Evolutionary conservation across 2,113 vertebrate genomes (phyloP), one percentile per base, ranked within the genome.

Genomic region (Hystrix cristata): DNA sequence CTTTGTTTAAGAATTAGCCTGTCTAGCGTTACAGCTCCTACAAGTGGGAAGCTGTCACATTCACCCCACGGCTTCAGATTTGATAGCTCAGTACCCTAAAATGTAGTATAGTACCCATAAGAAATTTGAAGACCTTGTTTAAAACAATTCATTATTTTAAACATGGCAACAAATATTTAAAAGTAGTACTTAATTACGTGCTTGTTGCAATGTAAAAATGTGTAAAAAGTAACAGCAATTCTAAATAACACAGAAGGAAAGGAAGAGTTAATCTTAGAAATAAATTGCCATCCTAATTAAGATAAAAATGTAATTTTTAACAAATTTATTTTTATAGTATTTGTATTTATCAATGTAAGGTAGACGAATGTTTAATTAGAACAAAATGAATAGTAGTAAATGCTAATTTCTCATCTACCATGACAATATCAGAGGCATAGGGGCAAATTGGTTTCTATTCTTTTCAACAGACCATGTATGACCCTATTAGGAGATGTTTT

Each of bases 401-500:
- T 51, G 38, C 19, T 90, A 15, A 80, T 96, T 94, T 96, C 15
- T 93, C 19, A 80, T 55, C 27, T 87, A 69, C 27, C 80, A 21
- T 82, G 55, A 81, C 83, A 76, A 31, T 85, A 53, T 74, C 62
- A 80, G 51, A 62, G 81, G 21, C 55, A 69, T 46, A 65, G 80
- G 43, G n/a, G 23, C 55, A 94, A 96, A 79, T 7, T 91, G 10
- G 55, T 81, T 97, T 93, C 71, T 88, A 23, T 87, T 90, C 46
- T 15, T 95, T 93, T 65, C 78, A 92, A 82, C 29, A 78, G 60
- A 43, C 74, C 80, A 38, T 53, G 88, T 91, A 71, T 97, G 53
- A 92, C 97, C 96, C 76, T 98, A 98, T 97, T 97, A 98, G 97
- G 96, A 98, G 95, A 97, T 98, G 95, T 96, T 97, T 95, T 87